These are phyloP conservation scores for Oenanthe oenanthe DNA, from an alignment of 2,113 vertebrate species.

Conservation along the genomic window DNA sequence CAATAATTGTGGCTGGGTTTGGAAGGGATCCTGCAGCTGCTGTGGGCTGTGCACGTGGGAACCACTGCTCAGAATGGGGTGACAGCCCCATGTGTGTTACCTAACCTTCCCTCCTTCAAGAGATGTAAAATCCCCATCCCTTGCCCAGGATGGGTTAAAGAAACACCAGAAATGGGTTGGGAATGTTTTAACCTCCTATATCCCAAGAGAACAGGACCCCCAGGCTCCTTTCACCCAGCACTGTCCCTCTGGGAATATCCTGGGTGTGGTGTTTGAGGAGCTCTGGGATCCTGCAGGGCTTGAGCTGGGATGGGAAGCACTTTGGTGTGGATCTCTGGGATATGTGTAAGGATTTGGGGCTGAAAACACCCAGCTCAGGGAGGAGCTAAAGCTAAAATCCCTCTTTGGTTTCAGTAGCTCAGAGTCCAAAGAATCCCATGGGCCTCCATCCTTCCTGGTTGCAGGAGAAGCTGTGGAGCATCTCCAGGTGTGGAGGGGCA, in stretches of 20 bases:
- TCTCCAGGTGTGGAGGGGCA: not conserved
- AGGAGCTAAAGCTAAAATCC: not conserved
- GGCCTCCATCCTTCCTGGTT: fast-evolving
- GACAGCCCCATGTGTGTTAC: not conserved
- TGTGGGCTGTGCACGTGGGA: not conserved
- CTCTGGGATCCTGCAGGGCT: not conserved
- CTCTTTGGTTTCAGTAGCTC: not conserved
- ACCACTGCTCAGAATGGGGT: not conserved
- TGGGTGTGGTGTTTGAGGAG: not conserved
- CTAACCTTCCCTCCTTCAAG: not conserved
- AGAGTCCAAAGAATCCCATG: not conserved
- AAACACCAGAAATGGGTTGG: not conserved
- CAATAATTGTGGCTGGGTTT: not conserved
- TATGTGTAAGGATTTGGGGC: not conserved
- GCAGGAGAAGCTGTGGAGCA: not conserved
- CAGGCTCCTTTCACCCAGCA: not conserved
- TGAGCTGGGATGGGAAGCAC: fast-evolving
- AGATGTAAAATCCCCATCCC: not conserved
- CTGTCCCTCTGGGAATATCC: fast-evolving
- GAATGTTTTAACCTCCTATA: not conserved
- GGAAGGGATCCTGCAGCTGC: not conserved
- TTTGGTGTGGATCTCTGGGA: not conserved
- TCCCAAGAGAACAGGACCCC: not conserved
- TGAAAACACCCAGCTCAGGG: not conserved
- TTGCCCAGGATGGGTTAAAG: not conserved